phyloP scores from a whole-genome alignment of 2,113 vertebrate species.

The Kryptolebias marmoratus region DNA sequence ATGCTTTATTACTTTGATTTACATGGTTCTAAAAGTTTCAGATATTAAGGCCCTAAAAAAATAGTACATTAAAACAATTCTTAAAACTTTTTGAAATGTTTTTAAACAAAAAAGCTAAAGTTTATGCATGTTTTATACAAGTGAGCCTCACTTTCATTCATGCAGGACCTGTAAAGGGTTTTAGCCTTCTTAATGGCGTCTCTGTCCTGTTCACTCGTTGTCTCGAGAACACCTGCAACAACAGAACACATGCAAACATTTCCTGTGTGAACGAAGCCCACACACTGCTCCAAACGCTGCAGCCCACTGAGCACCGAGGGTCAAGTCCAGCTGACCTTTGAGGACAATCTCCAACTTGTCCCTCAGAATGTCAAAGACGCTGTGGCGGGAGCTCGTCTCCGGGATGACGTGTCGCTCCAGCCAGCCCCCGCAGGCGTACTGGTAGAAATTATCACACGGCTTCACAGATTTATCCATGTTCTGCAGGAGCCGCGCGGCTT shows the following conservation, averaged over 20 bases:
- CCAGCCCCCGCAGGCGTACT: conserved; percentile 95
- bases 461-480: conserved; percentile 89
- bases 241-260: conserved; percentile 30
- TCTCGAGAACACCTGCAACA: conserved; percentile 89
- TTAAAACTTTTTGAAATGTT: neutral
- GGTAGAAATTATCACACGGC: conserved; percentile 94
- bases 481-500: conserved; percentile 92
- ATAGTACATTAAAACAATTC: neutral
- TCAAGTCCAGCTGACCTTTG: conserved; percentile 83
- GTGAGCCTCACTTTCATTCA: conserved; percentile 91
- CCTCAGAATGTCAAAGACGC: conserved; percentile 92
- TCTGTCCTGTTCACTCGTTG: conserved; percentile 80
- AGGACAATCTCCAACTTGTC: conserved; percentile 95
- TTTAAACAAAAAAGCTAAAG: neutral
- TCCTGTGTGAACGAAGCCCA: conserved; percentile 31
- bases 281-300: conserved; percentile 13
- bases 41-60: no score
- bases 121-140: neutral
- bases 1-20: neutral
- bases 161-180: conserved; percentile 92
- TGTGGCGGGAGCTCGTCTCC: conserved; percentile 93
- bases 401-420: conserved; percentile 91
- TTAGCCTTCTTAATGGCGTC: conserved; percentile 93
- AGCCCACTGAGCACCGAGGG: conserved; percentile 30
- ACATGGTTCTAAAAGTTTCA: neutral